Conservation (phyloP, 1,140 invertebrate genomes). For the Hycleus phaleratus region DNA sequence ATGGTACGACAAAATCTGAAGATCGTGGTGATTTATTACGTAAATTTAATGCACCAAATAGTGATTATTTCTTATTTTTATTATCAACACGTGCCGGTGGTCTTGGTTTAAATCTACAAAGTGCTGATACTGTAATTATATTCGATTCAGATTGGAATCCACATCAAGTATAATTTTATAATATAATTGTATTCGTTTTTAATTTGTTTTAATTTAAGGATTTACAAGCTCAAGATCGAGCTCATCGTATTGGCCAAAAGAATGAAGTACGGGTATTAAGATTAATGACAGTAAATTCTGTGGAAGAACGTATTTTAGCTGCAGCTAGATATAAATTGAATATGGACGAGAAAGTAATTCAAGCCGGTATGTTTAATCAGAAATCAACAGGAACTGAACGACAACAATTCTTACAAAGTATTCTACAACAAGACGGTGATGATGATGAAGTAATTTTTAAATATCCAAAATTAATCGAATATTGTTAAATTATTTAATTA, state of each 20-base stretch:
- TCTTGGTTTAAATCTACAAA: constrained; percentile 94
- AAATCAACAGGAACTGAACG: constrained; percentile 94
- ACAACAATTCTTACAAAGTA: constrained; percentile 89
- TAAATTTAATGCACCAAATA: constrained; percentile 85
- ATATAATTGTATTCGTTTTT: not conserved
- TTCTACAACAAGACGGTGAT: constrained; percentile 87
- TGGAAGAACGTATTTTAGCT: constrained; percentile 95
- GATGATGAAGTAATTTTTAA: constrained; percentile 65
- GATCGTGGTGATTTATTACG: constrained; percentile 89
- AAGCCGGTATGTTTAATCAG: constrained; percentile 99
- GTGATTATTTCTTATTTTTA: constrained; percentile 93
- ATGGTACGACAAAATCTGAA: constrained; percentile 97
- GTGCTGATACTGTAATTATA: constrained; percentile 97
- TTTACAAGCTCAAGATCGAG: constrained; percentile 97
- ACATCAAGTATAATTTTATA: constrained; percentile 66
- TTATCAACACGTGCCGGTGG: constrained; percentile 95
- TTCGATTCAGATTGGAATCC: constrained; percentile 99
- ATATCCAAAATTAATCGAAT: not conserved
- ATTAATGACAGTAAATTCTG: constrained; percentile 96
- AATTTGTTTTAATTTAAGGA: constrained; percentile 49
- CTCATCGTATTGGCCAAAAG: constrained; percentile 97
- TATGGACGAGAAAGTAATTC: constrained; percentile 99
- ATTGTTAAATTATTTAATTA: not conserved
- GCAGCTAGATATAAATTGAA: constrained; percentile 90
- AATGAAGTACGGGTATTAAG: constrained; percentile 95